Percentiles rank a stretch among this genome's conserved stretches.
These are phyloP conservation scores for Peromyscus leucopus DNA, from an alignment of 2,113 vertebrate genomes.

Conservation along the genomic window DNA sequence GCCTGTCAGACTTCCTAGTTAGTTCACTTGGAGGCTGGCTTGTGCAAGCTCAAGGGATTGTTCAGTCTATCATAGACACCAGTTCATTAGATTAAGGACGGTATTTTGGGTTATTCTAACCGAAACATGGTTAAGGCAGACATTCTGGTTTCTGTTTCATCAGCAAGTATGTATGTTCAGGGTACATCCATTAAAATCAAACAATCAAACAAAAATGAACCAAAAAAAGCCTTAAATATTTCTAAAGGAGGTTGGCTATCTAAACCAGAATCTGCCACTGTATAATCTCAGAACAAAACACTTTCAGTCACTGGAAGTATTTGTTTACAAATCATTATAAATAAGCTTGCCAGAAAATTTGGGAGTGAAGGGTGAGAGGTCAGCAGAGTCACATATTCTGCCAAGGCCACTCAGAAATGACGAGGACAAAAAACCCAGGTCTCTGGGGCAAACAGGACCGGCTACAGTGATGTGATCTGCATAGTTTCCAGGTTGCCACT, in stretches of 20 bases:
- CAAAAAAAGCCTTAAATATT: neutral
- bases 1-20: neutral
- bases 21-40: neutral
- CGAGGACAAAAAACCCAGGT: constrained; percentile 19
- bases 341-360: constrained; percentile 57
- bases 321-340: constrained; percentile 56
- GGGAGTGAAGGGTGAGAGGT: neutral
- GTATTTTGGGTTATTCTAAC: constrained; percentile 27
- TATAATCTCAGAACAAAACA: neutral
- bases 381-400: neutral
- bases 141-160: neutral
- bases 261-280: constrained; percentile 28
- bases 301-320: constrained; percentile 22
- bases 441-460: neutral
- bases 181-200: neutral
- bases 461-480: neutral
- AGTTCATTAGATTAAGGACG: neutral
- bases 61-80: neutral
- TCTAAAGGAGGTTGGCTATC: neutral
- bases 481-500: neutral
- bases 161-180: neutral
- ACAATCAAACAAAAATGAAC: neutral
- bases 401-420: constrained; percentile 55
- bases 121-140: neutral
- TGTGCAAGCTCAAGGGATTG: neutral